These are phyloP conservation scores for Eucriotettix oculatus DNA, from an alignment of 2,888 invertebrate species.

Conservation along the genomic window DNA sequence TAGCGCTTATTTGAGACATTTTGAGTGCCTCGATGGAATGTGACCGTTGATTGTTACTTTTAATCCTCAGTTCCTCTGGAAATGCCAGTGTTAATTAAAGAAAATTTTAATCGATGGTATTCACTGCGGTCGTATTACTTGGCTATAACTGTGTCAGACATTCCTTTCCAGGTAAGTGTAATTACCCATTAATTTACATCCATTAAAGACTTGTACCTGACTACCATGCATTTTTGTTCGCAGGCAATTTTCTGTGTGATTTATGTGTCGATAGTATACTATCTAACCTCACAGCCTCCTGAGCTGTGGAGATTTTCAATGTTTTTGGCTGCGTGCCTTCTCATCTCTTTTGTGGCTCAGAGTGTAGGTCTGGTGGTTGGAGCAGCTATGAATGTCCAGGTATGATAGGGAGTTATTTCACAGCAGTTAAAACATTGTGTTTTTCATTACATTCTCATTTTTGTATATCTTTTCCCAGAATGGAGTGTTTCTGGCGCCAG, in stretches of 20 bases:
- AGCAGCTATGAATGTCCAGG: slow-evolving; percentile 85
- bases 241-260: slow-evolving; percentile 87
- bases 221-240: slow-evolving; percentile 19
- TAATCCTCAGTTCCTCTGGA: slow-evolving; percentile 68
- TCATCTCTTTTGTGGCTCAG: slow-evolving; percentile 90
- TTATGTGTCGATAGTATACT: slow-evolving; percentile 85
- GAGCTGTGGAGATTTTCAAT: slow-evolving; percentile 68
- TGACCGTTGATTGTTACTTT: not conserved
- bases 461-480: slow-evolving; percentile 46
- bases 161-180: slow-evolving; percentile 82
- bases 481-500: slow-evolving; percentile 90
- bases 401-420: slow-evolving; percentile 23
- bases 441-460: not conserved
- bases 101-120: slow-evolving; percentile 96
- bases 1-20: slow-evolving; percentile 17
- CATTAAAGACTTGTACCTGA: too few species aligned
- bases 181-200: too few species aligned
- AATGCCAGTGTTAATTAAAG: slow-evolving; percentile 85
- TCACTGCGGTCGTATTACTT: slow-evolving; percentile 86
- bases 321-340: slow-evolving; percentile 73
- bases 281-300: slow-evolving; percentile 84
- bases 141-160: slow-evolving; percentile 88
- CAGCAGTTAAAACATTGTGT: not conserved
- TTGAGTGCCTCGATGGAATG: not conserved
- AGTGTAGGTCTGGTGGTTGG: slow-evolving; percentile 90